Conservation (phyloP, 2,888 invertebrate genomes). For the Acheta domesticus region DNA sequence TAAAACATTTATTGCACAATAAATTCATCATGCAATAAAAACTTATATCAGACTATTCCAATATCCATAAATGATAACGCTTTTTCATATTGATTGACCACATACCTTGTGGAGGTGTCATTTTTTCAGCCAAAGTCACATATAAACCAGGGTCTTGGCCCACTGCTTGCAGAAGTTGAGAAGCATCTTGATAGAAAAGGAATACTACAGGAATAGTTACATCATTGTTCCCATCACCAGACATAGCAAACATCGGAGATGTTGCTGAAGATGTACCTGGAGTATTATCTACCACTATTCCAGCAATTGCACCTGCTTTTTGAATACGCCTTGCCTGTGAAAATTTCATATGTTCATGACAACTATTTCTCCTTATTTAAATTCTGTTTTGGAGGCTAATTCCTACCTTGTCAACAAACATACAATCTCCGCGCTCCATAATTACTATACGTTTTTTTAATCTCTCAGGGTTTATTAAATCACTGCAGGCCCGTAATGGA, state of each 20-base stretch:
- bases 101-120: constrained; percentile 25
- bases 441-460: constrained; percentile 74
- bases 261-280: constrained; percentile 68
- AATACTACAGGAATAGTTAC: constrained; percentile 89
- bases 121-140: constrained; percentile 48
- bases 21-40: neutral
- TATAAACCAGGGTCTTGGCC: constrained; percentile 54
- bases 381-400: neutral
- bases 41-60: neutral
- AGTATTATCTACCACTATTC: constrained; percentile 82
- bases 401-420: constrained; percentile 86
- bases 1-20: neutral
- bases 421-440: constrained; percentile 88
- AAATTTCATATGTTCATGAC: neutral
- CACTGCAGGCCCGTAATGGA: constrained; percentile 63
- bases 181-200: constrained; percentile 75
- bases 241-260: constrained; percentile 92
- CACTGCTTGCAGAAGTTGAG: constrained; percentile 61
- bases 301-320: constrained; percentile 75
- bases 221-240: constrained; percentile 85
- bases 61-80: too few species aligned
- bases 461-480: constrained; percentile 56
- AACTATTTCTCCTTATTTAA: neutral
- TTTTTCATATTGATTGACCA: neutral
- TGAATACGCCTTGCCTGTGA: constrained; percentile 70